Base-by-base conservation (phyloP, 1,140 invertebrate species). In the Harpegnathos saltator region DNA sequence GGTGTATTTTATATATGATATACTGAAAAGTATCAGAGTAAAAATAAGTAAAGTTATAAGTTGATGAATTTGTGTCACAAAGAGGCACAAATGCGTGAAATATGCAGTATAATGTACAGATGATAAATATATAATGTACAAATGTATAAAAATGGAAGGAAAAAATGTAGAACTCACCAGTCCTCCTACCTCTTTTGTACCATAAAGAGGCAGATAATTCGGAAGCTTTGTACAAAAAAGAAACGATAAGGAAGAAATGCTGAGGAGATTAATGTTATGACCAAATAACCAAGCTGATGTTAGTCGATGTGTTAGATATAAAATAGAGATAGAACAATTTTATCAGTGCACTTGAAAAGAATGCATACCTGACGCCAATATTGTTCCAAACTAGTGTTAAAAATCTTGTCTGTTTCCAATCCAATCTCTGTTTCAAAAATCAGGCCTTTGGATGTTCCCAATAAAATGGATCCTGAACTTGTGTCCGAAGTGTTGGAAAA, bases 351-450 rank as follows among this genome's bases (percentile, higher is more conserved):
- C 56, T 17, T 65, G 50, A 59, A 50, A 44, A 78, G 71, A 87
- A 90, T 44, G 7, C 38, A 44, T 95, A 98, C 97, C 95, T 98
- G 98, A 95, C 97, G 98, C 95, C 97, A 97, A 94, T 98, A 98
- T 87, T 97, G 96, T 90, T 98, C 97, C 72, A 96, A 93, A 90
- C 96, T 96, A 0, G 96, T 96, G 19, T 94, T 95, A 92, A 97
- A 98, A 90, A 98, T 97, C 90, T 97, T 96, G 68, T 98, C 97
- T 89, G 97, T 97, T 52, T 97, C 97, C 26, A 96, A 94, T 38
- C 96, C 96, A 58, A 99, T 95, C 93, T 99, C 98, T 1, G 97
- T 98, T 93, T 99, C 98, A 93, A 98, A 96, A 86, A 99, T 97
- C n/a, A 98, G 92, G 24, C 98, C 98, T 92, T 97, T 97, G 17